A percentile compares a stretch with the other conserved stretches of the same genome.
phyloP scores from a whole-genome alignment of 2,888 invertebrate genomes.

The Xestia ashworthii region DNA sequence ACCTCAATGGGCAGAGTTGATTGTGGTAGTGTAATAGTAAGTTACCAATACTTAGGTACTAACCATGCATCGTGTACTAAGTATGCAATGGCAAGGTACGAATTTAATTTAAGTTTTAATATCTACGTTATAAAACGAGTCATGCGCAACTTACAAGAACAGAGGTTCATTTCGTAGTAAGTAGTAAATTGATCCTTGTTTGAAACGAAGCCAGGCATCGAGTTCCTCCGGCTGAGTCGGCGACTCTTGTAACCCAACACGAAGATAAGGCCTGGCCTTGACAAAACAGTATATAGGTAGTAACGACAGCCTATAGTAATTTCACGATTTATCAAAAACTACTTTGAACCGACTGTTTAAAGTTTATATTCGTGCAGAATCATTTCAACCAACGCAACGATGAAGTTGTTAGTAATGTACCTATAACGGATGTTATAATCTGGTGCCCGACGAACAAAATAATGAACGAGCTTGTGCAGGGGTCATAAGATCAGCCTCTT shows the following conservation, averaged over 20 bases:
- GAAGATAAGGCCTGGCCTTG: slow-evolving; percentile 83
- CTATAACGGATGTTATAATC: slow-evolving; percentile 83
- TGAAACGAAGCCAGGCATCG: slow-evolving; percentile 64
- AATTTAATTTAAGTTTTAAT: background rate
- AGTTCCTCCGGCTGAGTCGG: slow-evolving; percentile 79
- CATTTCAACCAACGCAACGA: slow-evolving; percentile 45
- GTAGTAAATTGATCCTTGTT: slow-evolving; percentile 74
- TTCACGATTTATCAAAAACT: slow-evolving; percentile 57
- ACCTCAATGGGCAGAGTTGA: background rate
- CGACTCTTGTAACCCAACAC: slow-evolving; percentile 84
- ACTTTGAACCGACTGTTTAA: slow-evolving; percentile 47
- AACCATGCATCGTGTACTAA: background rate
- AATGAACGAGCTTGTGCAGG: slow-evolving; percentile 73
- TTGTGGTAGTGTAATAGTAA: background rate
- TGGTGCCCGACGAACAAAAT: slow-evolving; percentile 74
- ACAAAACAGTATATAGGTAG: slow-evolving; percentile 65
- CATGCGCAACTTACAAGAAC: slow-evolving; percentile 44
- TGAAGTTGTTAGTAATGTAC: slow-evolving; percentile 63
- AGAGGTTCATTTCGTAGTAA: slow-evolving; percentile 66
- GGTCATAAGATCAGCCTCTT: slow-evolving; percentile 69
- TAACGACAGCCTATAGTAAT: slow-evolving; percentile 51
- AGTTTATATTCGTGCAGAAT: slow-evolving; percentile 38
- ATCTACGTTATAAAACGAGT: slow-evolving; percentile 16
- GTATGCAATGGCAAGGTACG: background rate
- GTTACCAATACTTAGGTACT: background rate